Conservation (phyloP, 2,888 invertebrate genomes). For the Octonoba sinensis region DNA sequence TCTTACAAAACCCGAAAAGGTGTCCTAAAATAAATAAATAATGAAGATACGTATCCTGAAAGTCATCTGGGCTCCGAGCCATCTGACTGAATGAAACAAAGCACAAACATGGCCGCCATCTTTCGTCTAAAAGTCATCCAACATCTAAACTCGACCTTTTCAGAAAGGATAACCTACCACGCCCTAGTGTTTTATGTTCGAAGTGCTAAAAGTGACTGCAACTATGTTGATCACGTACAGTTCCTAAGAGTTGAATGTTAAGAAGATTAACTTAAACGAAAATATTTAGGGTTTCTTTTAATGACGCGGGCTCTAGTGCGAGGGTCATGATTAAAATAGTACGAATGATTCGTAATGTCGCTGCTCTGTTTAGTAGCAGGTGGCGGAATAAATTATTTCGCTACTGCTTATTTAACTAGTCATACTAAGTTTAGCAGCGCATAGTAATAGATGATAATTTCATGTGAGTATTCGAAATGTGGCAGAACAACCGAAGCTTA, state of each 20-base stretch:
- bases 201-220: constrained; percentile 58
- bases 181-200: constrained; percentile 62
- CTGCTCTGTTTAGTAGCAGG: constrained; percentile 9
- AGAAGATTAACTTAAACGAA: constrained; percentile 59
- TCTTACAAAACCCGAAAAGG: constrained; percentile 1
- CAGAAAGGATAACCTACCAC: constrained; percentile 61
- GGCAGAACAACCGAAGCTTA: too few species aligned
- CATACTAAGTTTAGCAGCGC: constrained; percentile 4
- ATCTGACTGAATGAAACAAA: constrained; percentile 59
- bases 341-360: constrained; percentile 10
- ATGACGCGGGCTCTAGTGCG: constrained; percentile 26
- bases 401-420: constrained; percentile 9
- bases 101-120: constrained; percentile 38
- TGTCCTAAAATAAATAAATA: constrained; percentile 8
- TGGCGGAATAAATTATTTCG: constrained; percentile 17
- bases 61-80: constrained; percentile 38
- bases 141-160: constrained; percentile 58
- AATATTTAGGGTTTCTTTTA: constrained; percentile 59
- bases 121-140: constrained; percentile 40
- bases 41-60: constrained; percentile 13
- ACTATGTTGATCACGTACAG: constrained; percentile 58
- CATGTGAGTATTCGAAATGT: too few species aligned
- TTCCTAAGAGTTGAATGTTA: constrained; percentile 57
- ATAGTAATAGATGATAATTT: too few species aligned
- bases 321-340: constrained; percentile 55